Conservation (phyloP, 2,113 vertebrate genomes). For the Cebus imitator region DNA sequence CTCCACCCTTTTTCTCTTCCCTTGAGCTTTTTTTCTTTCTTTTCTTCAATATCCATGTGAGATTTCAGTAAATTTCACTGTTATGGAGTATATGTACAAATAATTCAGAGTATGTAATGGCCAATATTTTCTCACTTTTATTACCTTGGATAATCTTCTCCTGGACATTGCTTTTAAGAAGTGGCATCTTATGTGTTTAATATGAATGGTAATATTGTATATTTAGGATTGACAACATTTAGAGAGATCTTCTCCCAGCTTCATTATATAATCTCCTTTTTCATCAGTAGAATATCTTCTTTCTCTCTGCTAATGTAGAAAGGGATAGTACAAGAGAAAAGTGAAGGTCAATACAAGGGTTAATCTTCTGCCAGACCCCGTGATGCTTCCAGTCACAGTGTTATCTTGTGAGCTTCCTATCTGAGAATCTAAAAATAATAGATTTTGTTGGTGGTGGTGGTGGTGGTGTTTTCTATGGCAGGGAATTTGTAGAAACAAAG, state of each 20-base stretch:
- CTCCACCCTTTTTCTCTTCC: not conserved
- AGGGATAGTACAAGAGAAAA: slow-evolving; percentile 32
- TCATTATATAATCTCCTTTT: slow-evolving; percentile 30
- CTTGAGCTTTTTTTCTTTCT: not conserved
- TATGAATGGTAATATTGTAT: slow-evolving; percentile 18
- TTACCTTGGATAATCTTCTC: not conserved
- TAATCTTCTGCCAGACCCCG: slow-evolving; percentile 44
- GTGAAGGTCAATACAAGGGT: slow-evolving; percentile 23
- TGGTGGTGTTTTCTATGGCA: not conserved
- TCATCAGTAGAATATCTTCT: slow-evolving; percentile 38
- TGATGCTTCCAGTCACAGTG: not conserved
- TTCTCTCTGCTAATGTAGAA: slow-evolving; percentile 37
- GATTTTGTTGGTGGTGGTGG: fast-evolving
- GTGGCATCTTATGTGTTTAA: not conserved
- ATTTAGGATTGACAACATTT: not conserved
- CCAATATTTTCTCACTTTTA: not conserved
- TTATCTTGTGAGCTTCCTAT: slow-evolving; percentile 11
- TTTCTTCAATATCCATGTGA: not conserved
- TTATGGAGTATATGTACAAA: not conserved
- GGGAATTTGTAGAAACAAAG: slow-evolving; percentile 6
- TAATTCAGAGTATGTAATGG: not conserved
- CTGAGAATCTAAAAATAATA: not conserved
- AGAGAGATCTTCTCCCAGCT: not conserved
- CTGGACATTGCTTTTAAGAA: not conserved
- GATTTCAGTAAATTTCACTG: slow-evolving; percentile 3